Evolutionary conservation across 2,113 vertebrate genomes (phyloP).

Genomic region (Paraplagusia blochii): DNA sequence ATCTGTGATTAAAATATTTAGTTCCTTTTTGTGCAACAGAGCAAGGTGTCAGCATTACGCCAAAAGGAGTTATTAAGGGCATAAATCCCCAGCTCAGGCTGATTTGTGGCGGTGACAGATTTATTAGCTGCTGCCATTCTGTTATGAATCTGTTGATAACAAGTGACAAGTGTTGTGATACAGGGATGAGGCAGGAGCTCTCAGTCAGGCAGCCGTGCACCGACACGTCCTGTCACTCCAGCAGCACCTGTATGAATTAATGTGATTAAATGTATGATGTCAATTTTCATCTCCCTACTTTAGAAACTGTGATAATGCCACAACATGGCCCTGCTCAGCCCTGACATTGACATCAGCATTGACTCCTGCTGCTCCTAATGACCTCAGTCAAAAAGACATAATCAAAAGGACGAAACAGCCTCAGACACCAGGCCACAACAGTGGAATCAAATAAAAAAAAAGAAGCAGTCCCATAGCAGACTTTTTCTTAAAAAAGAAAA

Average conservation of each 20-base stretch:
- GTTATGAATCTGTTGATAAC: constrained; percentile 66
- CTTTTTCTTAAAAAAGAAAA: too few species aligned
- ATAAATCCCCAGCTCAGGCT: constrained; percentile 62
- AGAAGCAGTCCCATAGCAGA: too few species aligned
- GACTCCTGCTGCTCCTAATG: too few species aligned
- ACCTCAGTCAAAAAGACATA: too few species aligned
- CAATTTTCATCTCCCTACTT: constrained; percentile 5
- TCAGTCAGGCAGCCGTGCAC: constrained; percentile 9
- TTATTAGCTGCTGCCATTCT: constrained; percentile 65
- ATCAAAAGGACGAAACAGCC: too few species aligned
- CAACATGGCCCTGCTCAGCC: neutral
- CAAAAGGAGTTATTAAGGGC: constrained; percentile 69
- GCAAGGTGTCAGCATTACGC: constrained; percentile 68
- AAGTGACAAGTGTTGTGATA: constrained; percentile 57
- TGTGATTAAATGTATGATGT: constrained; percentile 39
- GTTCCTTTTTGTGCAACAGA: constrained; percentile 65
- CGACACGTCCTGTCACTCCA: neutral
- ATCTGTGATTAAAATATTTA: constrained; percentile 65
- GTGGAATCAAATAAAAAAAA: too few species aligned
- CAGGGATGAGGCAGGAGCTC: constrained; percentile 15
- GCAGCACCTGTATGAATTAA: constrained; percentile 21
- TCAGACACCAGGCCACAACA: too few species aligned
- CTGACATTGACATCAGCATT: neutral
- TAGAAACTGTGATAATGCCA: neutral
- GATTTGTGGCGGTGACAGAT: constrained; percentile 68